phyloP scores from a whole-genome alignment of 2,888 invertebrate species.

The Artemia sinica region DNA sequence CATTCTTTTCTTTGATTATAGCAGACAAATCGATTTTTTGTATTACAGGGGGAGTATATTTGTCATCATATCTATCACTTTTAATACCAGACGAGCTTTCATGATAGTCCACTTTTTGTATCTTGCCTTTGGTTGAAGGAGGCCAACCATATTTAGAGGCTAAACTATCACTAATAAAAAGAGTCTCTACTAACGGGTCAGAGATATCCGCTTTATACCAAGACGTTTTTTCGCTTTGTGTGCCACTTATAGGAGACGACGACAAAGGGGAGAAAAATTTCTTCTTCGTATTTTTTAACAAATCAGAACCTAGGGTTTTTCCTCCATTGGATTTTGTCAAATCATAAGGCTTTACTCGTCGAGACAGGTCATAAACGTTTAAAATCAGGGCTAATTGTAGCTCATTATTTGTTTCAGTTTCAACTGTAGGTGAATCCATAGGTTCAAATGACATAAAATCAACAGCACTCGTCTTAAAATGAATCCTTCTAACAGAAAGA shows the following conservation, averaged over 20 bases:
- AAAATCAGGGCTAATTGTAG: neutral
- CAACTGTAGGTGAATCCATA: neutral
- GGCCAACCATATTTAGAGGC: constrained; percentile 6
- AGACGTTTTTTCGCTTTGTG: neutral
- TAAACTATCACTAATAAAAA: neutral
- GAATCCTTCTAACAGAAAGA: neutral
- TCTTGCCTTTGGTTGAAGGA: neutral
- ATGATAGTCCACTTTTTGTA: neutral
- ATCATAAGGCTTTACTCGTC: neutral
- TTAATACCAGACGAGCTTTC: neutral
- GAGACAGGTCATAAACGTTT: neutral
- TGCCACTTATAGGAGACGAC: neutral
- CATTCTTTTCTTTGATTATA: neutral
- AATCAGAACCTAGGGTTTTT: neutral
- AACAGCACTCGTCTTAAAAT: neutral
- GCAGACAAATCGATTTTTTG: neutral
- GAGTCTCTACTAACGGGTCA: constrained; percentile 5
- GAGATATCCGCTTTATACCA: neutral
- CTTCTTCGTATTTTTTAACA: neutral
- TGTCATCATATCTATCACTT: neutral
- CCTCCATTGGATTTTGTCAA: neutral
- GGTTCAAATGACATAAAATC: constrained; percentile 4
- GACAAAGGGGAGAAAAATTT: neutral
- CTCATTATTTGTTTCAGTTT: neutral
- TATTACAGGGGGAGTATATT: neutral